Evolutionary conservation across 2,113 vertebrate genomes (phyloP).

Genomic region (Suricata suricatta): DNA sequence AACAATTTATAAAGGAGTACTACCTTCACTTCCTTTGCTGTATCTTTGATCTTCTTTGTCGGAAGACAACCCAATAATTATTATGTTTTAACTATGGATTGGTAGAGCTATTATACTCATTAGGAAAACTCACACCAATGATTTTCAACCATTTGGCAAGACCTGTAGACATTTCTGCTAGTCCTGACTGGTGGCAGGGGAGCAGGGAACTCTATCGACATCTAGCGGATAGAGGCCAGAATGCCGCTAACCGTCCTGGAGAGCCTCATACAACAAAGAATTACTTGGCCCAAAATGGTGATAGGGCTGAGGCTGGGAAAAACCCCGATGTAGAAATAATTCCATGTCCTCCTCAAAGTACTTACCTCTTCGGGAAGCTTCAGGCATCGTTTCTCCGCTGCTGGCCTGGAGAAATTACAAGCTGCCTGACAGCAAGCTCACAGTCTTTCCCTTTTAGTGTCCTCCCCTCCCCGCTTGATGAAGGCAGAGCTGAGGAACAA

Average conservation of each 20-base stretch:
- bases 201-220: not conserved
- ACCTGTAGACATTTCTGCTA: not conserved
- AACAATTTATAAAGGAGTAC: not conserved
- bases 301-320: not conserved
- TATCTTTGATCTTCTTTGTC: conserved; percentile 2
- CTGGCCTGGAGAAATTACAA: conserved; percentile 33
- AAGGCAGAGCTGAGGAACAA: not conserved
- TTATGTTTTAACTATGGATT: not conserved
- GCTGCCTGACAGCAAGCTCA: not conserved
- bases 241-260: not conserved
- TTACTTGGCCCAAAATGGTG: not conserved
- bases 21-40: not conserved
- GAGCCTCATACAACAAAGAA: not conserved
- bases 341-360: not conserved
- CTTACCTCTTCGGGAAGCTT: not conserved
- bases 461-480: not conserved
- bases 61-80: not conserved
- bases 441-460: not conserved
- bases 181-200: not conserved
- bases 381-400: not conserved
- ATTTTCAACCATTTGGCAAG: not conserved
- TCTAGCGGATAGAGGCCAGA: not conserved
- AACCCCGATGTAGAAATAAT: not conserved
- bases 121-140: not conserved
- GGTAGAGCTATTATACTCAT: not conserved